Evolutionary conservation across 2,113 vertebrate genomes (phyloP).

Genomic region (Edolisoma coerulescens): DNA sequence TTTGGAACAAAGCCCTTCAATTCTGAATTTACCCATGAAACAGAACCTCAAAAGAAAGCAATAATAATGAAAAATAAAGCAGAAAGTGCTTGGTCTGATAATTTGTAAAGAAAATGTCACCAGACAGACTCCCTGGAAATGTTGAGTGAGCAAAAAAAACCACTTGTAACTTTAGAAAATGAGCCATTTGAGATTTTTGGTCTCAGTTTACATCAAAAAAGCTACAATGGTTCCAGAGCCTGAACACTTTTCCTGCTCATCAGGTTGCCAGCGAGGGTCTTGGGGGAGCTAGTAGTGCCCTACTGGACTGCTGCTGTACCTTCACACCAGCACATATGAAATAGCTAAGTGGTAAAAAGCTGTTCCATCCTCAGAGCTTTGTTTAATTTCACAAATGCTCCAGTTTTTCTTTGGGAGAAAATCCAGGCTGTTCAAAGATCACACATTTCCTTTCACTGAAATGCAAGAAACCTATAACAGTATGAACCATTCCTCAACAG

Average conservation of each 20-base stretch:
- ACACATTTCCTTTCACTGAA: not conserved
- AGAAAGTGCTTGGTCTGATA: not conserved
- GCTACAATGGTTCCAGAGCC: not conserved
- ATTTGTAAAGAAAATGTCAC: not conserved
- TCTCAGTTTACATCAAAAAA: not conserved
- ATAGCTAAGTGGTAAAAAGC: not conserved
- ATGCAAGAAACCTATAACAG: not conserved
- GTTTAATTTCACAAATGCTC: not conserved
- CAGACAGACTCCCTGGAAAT: not conserved
- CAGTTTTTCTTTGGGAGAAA: not conserved
- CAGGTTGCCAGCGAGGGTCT: not conserved
- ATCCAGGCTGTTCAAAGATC: not conserved
- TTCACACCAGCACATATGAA: not conserved
- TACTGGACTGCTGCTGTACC: not conserved
- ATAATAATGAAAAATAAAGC: not conserved
- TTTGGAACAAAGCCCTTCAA: not conserved
- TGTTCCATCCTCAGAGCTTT: not conserved
- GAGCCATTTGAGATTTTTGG: not conserved
- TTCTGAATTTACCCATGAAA: not conserved
- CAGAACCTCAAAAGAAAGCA: not conserved
- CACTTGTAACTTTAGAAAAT: not conserved
- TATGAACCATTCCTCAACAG: not conserved
- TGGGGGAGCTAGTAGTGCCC: not conserved
- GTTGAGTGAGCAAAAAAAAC: not conserved
- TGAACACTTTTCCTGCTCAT: not conserved